A percentile compares a stretch with the other conserved stretches of the same genome.
phyloP scores from a whole-genome alignment of 2,888 invertebrate genomes.

The Erpobdella octoculata region DNA sequence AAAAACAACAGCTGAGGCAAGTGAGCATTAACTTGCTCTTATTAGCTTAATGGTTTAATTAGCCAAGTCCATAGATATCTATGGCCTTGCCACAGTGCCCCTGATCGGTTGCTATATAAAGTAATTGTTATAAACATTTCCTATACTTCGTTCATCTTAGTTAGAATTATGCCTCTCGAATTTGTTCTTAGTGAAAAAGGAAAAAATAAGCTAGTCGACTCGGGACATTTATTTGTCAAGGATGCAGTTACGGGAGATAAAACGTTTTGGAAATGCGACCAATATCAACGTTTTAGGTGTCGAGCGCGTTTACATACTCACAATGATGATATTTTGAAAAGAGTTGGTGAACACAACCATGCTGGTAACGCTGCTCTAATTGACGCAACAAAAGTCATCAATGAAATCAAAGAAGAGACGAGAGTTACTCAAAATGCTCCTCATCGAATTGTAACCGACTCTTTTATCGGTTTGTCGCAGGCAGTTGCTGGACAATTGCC shows the following conservation, averaged over 20 bases:
- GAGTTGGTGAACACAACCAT: slow-evolving; percentile 9
- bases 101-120: no score
- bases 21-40: no score
- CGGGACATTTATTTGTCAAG: background rate
- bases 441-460: background rate
- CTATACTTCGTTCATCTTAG: no score
- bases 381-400: background rate
- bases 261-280: background rate
- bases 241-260: background rate
- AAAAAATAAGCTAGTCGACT: background rate
- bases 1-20: no score
- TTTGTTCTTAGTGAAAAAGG: slow-evolving; percentile 1
- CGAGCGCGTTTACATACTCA: slow-evolving; percentile 8
- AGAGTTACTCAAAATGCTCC: background rate
- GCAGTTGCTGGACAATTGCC: slow-evolving; percentile 8
- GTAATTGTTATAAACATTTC: no score
- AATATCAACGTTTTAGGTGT: background rate
- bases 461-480: background rate
- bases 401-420: background rate
- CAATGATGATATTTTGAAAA: background rate
- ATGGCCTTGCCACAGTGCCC: no score
- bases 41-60: no score
- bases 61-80: no score
- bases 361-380: slow-evolving; percentile 3
- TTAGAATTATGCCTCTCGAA: slow-evolving; percentile 2